Evolutionary conservation across 2,888 invertebrate genomes (phyloP).

Genomic region (Rhagonycha fulva): DNA sequence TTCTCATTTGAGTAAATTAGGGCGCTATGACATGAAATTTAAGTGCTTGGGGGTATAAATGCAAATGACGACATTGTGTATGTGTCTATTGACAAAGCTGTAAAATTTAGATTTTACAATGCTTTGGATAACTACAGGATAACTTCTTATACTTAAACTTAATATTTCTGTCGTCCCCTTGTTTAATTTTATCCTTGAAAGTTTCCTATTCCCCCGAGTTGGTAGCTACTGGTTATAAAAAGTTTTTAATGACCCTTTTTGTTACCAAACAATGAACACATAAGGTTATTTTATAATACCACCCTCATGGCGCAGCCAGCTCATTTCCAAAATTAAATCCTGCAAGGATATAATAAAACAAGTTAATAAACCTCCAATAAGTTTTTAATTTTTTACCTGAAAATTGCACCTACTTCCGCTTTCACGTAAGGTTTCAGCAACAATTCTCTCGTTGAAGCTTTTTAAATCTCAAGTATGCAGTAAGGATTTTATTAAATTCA

Average conservation of each 20-base stretch:
- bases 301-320: background rate
- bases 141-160: conserved; percentile 27
- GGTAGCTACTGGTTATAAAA: conserved; percentile 24
- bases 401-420: background rate
- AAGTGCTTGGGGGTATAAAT: conserved; percentile 5
- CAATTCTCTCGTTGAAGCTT: background rate
- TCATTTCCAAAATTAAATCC: background rate
- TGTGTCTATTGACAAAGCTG: conserved; percentile 2
- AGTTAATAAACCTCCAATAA: background rate
- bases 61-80: conserved; percentile 10
- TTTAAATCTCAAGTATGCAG: background rate
- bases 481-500: background rate
- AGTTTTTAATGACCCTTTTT: conserved; percentile 25
- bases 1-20: conserved; percentile 12
- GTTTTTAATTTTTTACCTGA: background rate
- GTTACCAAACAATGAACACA: conserved; percentile 13
- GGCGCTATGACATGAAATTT: conserved; percentile 10
- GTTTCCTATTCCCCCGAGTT: conserved; percentile 26
- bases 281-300: conserved; percentile 1
- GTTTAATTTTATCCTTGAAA: conserved; percentile 24
- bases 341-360: background rate
- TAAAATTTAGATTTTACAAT: conserved; percentile 12
- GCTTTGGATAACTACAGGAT: conserved; percentile 13
- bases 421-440: background rate
- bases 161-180: conserved; percentile 14